Percentiles rank a stretch among this genome's conserved stretches.
Evolutionary conservation across 2,113 vertebrate genomes (phyloP).

Genomic region (Nothocercus nigrocapillus): DNA sequence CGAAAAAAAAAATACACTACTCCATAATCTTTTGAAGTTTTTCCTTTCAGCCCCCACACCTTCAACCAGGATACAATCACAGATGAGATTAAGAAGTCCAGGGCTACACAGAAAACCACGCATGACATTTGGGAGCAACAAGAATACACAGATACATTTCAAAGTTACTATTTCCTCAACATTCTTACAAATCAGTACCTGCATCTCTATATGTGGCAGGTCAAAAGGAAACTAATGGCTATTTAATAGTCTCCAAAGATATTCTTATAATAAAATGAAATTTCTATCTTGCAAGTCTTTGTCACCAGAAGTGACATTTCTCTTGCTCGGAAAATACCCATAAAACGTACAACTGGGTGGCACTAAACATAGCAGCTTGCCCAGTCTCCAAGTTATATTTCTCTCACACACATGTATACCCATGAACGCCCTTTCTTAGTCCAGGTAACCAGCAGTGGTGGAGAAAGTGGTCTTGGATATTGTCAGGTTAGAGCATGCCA

Average conservation of each 20-base stretch:
- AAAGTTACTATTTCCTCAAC: not conserved
- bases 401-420: rapidly evolving
- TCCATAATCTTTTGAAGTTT: not conserved
- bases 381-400: not conserved
- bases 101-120: not conserved
- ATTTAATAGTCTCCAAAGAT: not conserved
- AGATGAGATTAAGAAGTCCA: not conserved
- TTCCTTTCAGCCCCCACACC: not conserved
- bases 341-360: not conserved
- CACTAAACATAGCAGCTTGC: not conserved
- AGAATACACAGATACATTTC: not conserved
- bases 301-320: not conserved
- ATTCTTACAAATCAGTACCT: not conserved
- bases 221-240: not conserved
- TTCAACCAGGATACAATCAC: not conserved
- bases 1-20: not conserved
- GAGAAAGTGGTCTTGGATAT: not conserved
- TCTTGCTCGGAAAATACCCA: no score
- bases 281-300: not conserved
- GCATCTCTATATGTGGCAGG: not conserved
- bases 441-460: not conserved
- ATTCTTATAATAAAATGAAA: not conserved
- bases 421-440: not conserved
- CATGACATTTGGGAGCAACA: not conserved
- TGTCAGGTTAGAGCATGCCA: not conserved